Base-by-base conservation (phyloP, 2,797 vertebrate species). In the Peromyscus eremicus region DNA sequence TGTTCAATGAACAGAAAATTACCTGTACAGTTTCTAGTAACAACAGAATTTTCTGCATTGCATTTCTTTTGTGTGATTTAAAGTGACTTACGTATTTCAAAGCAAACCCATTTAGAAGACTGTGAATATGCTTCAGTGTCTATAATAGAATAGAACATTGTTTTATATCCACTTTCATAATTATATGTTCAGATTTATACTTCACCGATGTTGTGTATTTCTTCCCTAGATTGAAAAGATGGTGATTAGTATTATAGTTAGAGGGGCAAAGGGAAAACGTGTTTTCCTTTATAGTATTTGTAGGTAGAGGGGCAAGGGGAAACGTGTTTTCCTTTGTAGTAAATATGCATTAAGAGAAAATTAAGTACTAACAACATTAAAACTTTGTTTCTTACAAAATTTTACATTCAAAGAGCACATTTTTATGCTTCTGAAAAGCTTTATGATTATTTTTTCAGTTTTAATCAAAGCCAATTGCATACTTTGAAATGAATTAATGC, bases 21-120 rank as follows among this genome's bases (percentile, higher is more conserved):
- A 81, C 46, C 49, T 19, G 10, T 52, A 68, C n/a, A 9, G 66
- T 73, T 94, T 96, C 92, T 76, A 96, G 12, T 89, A 17, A 52
- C 43, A 94, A 62, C 0, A 94, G 23, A 96, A 94, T 37, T n/a
- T 29, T 71, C 16, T 23, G 0, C 75, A 0, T 79, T 90, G 40
- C 2, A 89, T 60, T 91, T 34, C 1, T 80, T 90, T 49, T 49
- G 2, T 40, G 19, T 60, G 19, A 32, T 94, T 94, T 82, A 95
- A 97, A 97, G 34, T 93, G 89, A 76, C 27, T 76, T 12, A 79
- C 4, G 16, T 82, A 68, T 96, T 98, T 98, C 88, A 10, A 94
- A 92, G 5, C 37, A 85, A 92, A 34, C 0, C 94, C 29, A 57
- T 68, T 85, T 85, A 66, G n/a, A 62, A 92, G 95, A 57, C 16